These are phyloP conservation scores for Connochaetes taurinus DNA, from an alignment of 2,113 vertebrate genomes.

Conservation along the genomic window DNA sequence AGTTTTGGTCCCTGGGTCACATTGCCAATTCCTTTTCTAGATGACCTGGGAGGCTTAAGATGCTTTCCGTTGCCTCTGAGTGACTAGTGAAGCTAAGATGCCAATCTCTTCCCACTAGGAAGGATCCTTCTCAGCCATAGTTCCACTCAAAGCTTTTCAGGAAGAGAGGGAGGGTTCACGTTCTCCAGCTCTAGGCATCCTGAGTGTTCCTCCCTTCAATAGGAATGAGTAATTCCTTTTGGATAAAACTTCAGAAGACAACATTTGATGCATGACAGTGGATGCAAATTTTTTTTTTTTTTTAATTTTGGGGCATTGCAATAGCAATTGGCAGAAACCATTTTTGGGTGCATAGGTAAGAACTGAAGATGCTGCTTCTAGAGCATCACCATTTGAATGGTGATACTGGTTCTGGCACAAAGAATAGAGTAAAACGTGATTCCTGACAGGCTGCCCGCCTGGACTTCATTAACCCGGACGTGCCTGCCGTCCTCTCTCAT, in stretches of 20 bases:
- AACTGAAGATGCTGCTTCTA: neutral
- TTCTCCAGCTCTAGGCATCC: too few relatives aligned
- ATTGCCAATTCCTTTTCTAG: neutral
- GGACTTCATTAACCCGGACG: neutral
- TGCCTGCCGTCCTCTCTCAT: neutral
- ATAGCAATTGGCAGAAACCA: neutral
- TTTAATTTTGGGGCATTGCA: neutral
- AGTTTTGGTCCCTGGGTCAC: neutral
- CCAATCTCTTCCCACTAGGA: neutral
- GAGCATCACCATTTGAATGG: neutral
- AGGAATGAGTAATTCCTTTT: neutral
- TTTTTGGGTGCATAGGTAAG: accelerated
- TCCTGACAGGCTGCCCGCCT: neutral
- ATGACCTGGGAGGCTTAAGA: neutral
- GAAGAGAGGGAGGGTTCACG: neutral
- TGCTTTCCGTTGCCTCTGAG: neutral
- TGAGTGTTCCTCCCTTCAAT: neutral
- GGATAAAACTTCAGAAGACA: neutral
- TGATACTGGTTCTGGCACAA: neutral
- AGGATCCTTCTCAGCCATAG: accelerated
- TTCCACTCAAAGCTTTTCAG: too few relatives aligned
- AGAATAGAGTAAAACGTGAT: neutral
- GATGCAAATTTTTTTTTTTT: neutral
- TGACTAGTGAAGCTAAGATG: neutral
- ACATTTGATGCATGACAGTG: neutral